A percentile compares a stretch with the other conserved stretches of the same genome.
Conservation (phyloP, 2,113 vertebrate species). For the Neodon shergylaensis region DNA sequence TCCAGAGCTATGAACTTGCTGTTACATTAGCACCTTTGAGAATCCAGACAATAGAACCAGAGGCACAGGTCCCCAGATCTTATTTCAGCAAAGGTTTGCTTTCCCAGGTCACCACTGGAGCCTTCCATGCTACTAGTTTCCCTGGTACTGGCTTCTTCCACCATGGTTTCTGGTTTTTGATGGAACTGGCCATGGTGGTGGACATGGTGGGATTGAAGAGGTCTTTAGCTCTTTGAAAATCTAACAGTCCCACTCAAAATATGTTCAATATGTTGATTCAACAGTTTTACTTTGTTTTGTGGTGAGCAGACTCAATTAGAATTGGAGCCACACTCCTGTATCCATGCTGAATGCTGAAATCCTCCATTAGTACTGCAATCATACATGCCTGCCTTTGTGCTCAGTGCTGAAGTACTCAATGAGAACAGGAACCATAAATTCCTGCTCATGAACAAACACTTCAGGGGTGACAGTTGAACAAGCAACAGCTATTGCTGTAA, state of each 20-base stretch:
- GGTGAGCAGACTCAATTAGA: not conserved
- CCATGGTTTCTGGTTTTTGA: not conserved
- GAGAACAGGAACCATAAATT: not conserved
- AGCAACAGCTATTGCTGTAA: not conserved
- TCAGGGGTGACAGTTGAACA: constrained; percentile 33
- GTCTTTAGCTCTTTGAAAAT: constrained; percentile 3
- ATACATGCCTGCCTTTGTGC: too few species aligned
- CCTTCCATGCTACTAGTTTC: not conserved
- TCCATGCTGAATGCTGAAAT: too few species aligned
- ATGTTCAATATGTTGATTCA: not conserved
- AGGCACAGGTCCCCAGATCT: not conserved
- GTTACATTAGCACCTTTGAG: not conserved
- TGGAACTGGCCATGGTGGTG: not conserved
- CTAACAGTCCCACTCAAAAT: not conserved
- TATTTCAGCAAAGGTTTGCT: not conserved
- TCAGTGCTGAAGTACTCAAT: not conserved
- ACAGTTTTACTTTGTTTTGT: not conserved
- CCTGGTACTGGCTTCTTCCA: not conserved
- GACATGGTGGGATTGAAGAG: not conserved
- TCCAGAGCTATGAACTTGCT: not conserved
- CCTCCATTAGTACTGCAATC: too few species aligned
- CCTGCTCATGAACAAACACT: not conserved
- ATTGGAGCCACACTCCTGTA: not conserved
- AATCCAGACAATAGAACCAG: not conserved
- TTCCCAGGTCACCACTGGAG: accelerated